Base-by-base conservation (phyloP, 2,888 invertebrate genomes). In the Drosophila phalerata region DNA sequence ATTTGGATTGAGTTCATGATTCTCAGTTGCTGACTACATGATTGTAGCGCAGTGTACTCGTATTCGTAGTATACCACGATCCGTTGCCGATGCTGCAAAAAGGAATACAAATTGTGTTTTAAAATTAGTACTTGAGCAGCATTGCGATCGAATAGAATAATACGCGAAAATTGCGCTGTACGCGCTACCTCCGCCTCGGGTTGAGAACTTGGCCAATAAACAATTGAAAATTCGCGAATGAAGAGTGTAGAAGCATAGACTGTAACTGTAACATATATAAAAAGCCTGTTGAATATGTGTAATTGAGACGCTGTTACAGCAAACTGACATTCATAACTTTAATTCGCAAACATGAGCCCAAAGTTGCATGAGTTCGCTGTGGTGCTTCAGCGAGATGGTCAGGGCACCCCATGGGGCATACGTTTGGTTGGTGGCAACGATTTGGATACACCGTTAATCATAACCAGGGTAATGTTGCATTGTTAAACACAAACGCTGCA, bases 341-440 rank as follows among this genome's bases (percentile, higher is more conserved):
- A 34, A 25, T 28, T 22, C 34, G 13, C 30, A 10, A 77, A 61
- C 70, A 93, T 92, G 93, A 92, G 92, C 82, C 92, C 92, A 58
- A 96, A 95, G 92, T 94, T 95, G 92, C 96, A 96, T 92, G 96
- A 96, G 91, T 94, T 97, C 92, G 95, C 95, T 89, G 95, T 97
- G 90, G 94, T 94, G 80, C 94, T 97, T 89, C 94, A 94, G 88
- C 95, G 97, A 82, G 95, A 95, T 88, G 94, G 94, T 89, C 94
- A 94, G 82, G 94, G 94, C 82, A 95, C 95, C 89, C 96, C 96
- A 90, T 97, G 97, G 97, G 97, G 97, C 69, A 96, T 97, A 88
- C 95, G 97, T 87, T 94, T 97, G 83, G 96, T 97, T 79, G 97
- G 97, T 85, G 97, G 97, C 85, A 94, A 96, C 79, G 97, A 97